Evolutionary conservation across 1,140 invertebrate species (phyloP), one percentile per base, ranked within the genome.

Genomic region (Drosophila oshimai): DNA sequence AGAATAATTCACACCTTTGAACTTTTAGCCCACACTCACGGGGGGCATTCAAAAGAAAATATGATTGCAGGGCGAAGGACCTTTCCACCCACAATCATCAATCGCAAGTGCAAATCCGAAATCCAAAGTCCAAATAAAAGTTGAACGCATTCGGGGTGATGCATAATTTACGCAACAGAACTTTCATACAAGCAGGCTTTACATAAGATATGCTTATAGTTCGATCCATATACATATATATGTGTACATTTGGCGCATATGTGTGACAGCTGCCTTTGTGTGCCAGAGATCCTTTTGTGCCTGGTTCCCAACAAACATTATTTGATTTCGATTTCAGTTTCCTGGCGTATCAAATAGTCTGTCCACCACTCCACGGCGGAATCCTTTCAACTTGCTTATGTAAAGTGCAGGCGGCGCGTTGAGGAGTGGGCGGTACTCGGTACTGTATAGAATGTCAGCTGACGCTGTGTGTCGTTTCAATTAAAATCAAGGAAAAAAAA

Each of bases 401-500:
- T 44, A 73, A 73, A 55, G 61, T 37, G 46, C 46, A 36, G 33
- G 34, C 12, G 22, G 39, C 26, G 31, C 20, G 15, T 42, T 29
- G 24, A 36, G 39, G 42, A 20, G 22, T n/a, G 20, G 15, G 12
- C n/a, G 13, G 37, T 33, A n/a, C 15, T 41, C n/a, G 13, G 37
- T 33, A n/a, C 15, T 41, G 41, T 36, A 50, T 47, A 73, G 58
- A 55, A 64, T 55, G 64, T 64, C 70, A 79, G 76, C 49, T 80
- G 75, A 55, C 74, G 58, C 46, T 58, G 46, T 61, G 26, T 65
- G 64, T 70, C 45, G 50, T 47, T 87, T 87, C 75, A 86, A 80
- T 86, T 86, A 86, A 86, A 80, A 76, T 80, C 72, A 80, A 80
- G 65, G 54, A 69, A 65, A 86, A 68, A 60, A 36, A 18, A 17